These are phyloP conservation scores for Phengaris arion DNA, from an alignment of 2,888 invertebrate species.

Conservation along the genomic window DNA sequence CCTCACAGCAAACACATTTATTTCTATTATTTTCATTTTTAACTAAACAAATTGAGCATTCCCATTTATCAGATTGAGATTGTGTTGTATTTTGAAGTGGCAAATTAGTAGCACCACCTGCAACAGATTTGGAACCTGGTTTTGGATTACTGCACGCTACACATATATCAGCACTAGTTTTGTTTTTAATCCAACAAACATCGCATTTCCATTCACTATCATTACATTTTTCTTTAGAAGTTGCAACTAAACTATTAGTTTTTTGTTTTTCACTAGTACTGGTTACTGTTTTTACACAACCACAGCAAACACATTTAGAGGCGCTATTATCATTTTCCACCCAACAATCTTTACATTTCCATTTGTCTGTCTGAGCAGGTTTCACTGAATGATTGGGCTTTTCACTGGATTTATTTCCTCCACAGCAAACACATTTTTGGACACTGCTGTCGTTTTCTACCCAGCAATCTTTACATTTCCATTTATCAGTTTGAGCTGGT, in stretches of 20 bases:
- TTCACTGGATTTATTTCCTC: conserved; percentile 31
- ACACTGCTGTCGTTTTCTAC: conserved; percentile 47
- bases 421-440: conserved; percentile 53
- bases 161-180: conserved; percentile 50
- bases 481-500: conserved; percentile 43
- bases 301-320: conserved; percentile 53
- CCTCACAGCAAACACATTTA: conserved; percentile 61
- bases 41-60: conserved; percentile 60
- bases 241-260: conserved; percentile 20
- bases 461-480: conserved; percentile 58
- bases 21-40: conserved; percentile 52
- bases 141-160: conserved; percentile 52
- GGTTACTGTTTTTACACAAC: conserved; percentile 40
- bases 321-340: conserved; percentile 48
- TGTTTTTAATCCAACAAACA: conserved; percentile 57
- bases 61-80: conserved; percentile 57
- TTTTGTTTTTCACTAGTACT: conserved; percentile 35
- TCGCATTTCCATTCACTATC: conserved; percentile 51
- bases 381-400: conserved; percentile 34
- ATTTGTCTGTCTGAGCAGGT: conserved; percentile 39
- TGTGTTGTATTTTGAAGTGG: conserved; percentile 46
- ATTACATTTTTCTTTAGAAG: conserved; percentile 30
- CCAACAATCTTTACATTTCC: conserved; percentile 58
- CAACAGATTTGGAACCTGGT: conserved; percentile 36
- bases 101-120: conserved; percentile 36